A percentile compares a stretch with the other conserved stretches of the same genome.
phyloP scores from a whole-genome alignment of 1,140 invertebrate species.

The Hypsibius dujardini region DNA sequence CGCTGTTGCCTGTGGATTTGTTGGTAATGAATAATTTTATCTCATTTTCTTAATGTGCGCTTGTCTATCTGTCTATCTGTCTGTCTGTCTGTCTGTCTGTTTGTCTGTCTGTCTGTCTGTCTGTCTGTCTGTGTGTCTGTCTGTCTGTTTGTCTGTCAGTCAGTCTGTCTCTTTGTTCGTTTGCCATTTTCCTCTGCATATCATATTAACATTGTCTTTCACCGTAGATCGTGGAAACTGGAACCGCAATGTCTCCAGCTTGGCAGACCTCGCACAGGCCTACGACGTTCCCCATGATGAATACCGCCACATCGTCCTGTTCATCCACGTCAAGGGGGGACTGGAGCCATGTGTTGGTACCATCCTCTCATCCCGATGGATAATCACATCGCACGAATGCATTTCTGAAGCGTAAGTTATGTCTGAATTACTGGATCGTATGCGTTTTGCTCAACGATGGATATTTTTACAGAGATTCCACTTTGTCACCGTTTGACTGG shows the following conservation, averaged over 20 bases:
- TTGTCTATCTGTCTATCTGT: no score
- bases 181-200: background rate
- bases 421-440: background rate
- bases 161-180: background rate
- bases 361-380: background rate
- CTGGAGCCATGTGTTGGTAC: background rate
- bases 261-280: background rate
- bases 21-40: background rate
- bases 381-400: slow-evolving; percentile 10
- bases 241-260: background rate
- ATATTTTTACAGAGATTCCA: background rate
- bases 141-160: no score
- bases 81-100: no score
- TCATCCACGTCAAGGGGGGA: background rate
- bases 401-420: background rate
- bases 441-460: background rate
- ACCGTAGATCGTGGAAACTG: slow-evolving; percentile 6
- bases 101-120: no score
- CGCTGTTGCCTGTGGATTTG: background rate
- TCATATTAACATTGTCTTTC: background rate
- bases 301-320: slow-evolving; percentile 14
- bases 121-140: no score
- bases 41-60: background rate
- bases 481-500: background rate
- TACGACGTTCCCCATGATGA: background rate